These are phyloP conservation scores for Octomys mimax DNA, from an alignment of 2,797 vertebrate genomes.

Conservation along the genomic window DNA sequence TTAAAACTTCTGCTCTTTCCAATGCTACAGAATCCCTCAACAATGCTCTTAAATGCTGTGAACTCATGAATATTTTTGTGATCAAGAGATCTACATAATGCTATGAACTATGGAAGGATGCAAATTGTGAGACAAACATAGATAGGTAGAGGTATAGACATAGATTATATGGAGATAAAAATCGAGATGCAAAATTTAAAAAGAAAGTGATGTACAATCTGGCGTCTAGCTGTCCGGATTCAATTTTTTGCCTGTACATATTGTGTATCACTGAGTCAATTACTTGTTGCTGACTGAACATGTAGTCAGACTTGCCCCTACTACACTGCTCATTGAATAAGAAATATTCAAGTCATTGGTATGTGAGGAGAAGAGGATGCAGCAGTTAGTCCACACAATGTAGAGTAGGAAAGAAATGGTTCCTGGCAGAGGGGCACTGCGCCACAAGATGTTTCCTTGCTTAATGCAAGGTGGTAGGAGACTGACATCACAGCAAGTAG, in stretches of 20 bases:
- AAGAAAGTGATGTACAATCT: not conserved
- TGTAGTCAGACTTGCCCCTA: not conserved
- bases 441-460: not conserved
- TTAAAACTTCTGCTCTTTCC: not conserved
- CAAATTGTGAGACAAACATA: not conserved
- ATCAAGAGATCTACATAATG: not conserved
- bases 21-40: not conserved
- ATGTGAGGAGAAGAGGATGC: not conserved
- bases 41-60: not conserved
- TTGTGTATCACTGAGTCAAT: not conserved
- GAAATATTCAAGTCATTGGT: not conserved
- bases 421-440: not conserved
- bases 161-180: not conserved
- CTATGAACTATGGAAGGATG: not conserved
- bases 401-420: not conserved
- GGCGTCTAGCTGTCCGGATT: not conserved
- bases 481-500: not conserved
- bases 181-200: conserved; percentile 13
- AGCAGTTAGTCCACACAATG: no score
- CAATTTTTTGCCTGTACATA: not conserved
- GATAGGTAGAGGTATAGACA: no score
- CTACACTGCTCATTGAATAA: not conserved
- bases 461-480: not conserved
- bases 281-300: not conserved
- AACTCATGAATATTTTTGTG: not conserved